Base-by-base conservation (phyloP, 2,797 vertebrate species). In the Esox lucius region DNA sequence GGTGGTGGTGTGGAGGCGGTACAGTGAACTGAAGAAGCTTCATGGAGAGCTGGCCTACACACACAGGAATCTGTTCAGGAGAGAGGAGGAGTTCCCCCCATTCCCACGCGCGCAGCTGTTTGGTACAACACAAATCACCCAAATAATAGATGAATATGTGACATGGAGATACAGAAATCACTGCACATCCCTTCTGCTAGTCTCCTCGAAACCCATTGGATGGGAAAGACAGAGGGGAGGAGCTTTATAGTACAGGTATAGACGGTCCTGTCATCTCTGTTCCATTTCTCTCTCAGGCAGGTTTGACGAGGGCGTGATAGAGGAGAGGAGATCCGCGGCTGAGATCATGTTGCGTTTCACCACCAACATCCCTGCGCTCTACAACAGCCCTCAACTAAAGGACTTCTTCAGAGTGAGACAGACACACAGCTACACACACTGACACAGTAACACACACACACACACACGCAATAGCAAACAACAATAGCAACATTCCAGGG, bases 341-440 rank as follows among this genome's bases (percentile, higher is more conserved):
- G 96, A 98, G 85, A 86, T 78, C 81, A 88, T 96, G 94, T 88
- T 98, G 0, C 87, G 88, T 1, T 98, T 98, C 80, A 91, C 94
- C 0, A 91, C 94, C 31, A 91, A 86, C 75, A 95, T 98, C 72
- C 94, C 96, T 0, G 96, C 96, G 0, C 92, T 98, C 66, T 96
- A 95, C 91, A 97, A 98, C 84, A 98, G 96, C 85, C 96, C 95
- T 1, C 96, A 97, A 61, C 94, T 98, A 59, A 96, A 96, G 84
- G 96, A 97, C 24, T 98, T 98, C 86, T 96, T 98, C 85, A 93
- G 93, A 87, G 96, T 97, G 86, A 61, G 89, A 74, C 5, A 56
- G 15, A 33, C 49, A 69, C 13, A 15, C 26, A 28, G 61, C 67
- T 35, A 68, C 24, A 81, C 26, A 75, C 42, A n/a, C 42, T 61